Base-by-base conservation (phyloP, 2,797 vertebrate genomes). In the Champsocephalus esox region DNA sequence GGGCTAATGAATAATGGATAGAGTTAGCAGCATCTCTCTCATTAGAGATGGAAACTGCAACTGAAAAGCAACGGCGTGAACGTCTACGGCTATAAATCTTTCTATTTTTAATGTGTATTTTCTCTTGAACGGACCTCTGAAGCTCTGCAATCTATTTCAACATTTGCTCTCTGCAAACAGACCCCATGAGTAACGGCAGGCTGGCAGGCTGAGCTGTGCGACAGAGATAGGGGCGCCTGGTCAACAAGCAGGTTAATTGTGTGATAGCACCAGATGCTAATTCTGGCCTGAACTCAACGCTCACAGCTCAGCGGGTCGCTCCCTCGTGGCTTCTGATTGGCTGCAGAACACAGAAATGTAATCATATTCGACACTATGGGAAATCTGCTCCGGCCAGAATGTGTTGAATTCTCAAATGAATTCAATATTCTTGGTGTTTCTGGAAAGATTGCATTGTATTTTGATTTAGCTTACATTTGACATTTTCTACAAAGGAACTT, bases 181-280 rank as follows among this genome's bases (percentile, higher is more conserved):
- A 52, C 72, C 74, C 64, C n/a, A 16, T 66, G 86, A 78, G 75
- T 77, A 74, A 68, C 77, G 58, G 43, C 52, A 58, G 59, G 58
- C 79, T 77, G 87, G 81, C 81, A 24, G 10, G 41, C 61, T 28
- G 79, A 64, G 79, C 87, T 90, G 86, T 51, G 70, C 66, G 66
- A 62, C 70, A 75, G 81, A 85, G 87, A 91, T 89, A 85, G 75
- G 64, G 41, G 80, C 83, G 77, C 32, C 66, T 70, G 83, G 89
- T 92, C 92, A 92, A 89, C 87, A 87, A 59, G 85, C 87, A 87
- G 91, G 90, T 91, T 93, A 94, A 94, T 93, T 91, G 82, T 79
- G 44, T 89, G 84, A 91, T 82, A 80, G 75, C 49, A 80, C 75
- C 84, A 85, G 73, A 86, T 89, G 84, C 75, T 88, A 84, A 83